Conservation (phyloP, 2,888 invertebrate species). For the Mayetiola destructor region DNA sequence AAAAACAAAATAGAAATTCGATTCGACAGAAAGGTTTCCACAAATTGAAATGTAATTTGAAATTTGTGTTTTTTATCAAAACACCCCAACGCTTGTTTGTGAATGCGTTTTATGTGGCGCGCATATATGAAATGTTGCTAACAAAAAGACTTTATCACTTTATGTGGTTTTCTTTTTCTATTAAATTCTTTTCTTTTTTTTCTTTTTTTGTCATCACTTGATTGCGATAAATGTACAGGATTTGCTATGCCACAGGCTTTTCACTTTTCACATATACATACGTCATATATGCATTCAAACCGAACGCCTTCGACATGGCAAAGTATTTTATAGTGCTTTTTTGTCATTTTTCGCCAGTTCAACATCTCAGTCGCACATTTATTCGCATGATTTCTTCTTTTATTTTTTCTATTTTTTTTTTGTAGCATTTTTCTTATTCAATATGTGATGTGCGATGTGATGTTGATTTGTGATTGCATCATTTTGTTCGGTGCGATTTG, state of each 20-base stretch:
- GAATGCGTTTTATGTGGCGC: background rate
- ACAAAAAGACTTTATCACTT: too few species aligned
- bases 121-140: too few species aligned
- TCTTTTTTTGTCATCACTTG: background rate
- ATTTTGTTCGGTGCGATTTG: too few species aligned
- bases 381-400: background rate
- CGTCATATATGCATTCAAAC: background rate
- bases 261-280: too few species aligned
- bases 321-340: conserved; percentile 8
- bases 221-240: too few species aligned
- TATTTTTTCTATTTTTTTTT: background rate
- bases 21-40: background rate
- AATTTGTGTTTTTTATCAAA: conserved; percentile 24
- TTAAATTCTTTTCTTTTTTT: background rate
- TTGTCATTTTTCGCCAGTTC: background rate
- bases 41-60: conserved; percentile 24
- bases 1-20: too few species aligned
- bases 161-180: background rate
- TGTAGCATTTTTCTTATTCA: background rate
- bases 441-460: too few species aligned
- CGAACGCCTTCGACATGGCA: conserved; percentile 2
- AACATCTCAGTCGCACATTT: background rate
- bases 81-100: conserved; percentile 18
- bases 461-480: too few species aligned
- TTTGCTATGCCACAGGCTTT: background rate